Percentiles rank a stretch among this genome's conserved stretches.
Conservation (phyloP, 2,888 invertebrate species). For the Parochlus steinenii region DNA sequence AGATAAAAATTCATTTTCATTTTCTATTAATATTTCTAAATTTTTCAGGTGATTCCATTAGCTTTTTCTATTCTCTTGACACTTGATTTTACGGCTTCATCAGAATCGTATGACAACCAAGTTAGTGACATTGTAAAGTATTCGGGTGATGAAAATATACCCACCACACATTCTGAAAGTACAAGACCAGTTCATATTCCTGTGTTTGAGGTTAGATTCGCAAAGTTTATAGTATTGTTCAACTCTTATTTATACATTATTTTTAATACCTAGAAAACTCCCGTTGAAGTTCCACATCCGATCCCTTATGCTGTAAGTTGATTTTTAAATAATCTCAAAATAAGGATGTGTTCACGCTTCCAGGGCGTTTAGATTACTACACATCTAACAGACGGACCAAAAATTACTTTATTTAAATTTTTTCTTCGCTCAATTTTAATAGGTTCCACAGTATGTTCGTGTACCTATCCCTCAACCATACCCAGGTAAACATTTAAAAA, state of each 20-base stretch:
- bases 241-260: no score
- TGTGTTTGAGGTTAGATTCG: no score
- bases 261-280: no score
- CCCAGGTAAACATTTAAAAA: constrained; percentile 23
- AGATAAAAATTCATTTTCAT: no score
- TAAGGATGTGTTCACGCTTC: no score
- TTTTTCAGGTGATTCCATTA: not conserved
- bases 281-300: constrained; percentile 56
- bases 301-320: constrained; percentile 54
- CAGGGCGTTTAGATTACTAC: no score
- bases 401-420: not conserved
- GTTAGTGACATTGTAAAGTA: not conserved
- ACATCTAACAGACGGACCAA: no score
- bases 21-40: not conserved
- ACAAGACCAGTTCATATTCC: constrained; percentile 52
- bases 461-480: constrained; percentile 60
- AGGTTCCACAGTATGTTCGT: constrained; percentile 32
- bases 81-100: not conserved
- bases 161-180: constrained; percentile 46
- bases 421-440: not conserved
- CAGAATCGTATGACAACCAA: not conserved
- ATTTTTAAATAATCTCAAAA: no score
- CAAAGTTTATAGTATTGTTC: no score
- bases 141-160: constrained; percentile 33
- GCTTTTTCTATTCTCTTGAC: not conserved